Conservation (phyloP, 2,797 vertebrate species). For the Anguilla marmorata region DNA sequence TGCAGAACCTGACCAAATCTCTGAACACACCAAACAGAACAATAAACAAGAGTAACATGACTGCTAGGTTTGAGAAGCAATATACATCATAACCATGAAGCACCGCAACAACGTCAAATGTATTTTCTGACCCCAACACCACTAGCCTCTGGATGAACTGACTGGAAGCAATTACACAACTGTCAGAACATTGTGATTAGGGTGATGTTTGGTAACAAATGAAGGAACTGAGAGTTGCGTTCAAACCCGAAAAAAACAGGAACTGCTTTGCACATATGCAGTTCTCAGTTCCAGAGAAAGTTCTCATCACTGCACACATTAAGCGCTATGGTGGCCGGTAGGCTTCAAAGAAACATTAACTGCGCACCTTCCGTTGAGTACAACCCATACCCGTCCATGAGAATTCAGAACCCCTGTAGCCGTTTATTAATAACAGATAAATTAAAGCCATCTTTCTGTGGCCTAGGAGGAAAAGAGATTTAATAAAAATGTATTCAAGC, state of each 20-base stretch:
- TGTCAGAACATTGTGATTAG: conserved; percentile 10
- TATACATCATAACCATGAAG: neutral
- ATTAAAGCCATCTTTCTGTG: neutral
- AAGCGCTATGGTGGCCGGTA: neutral
- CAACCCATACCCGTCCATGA: neutral
- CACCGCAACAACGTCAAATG: neutral
- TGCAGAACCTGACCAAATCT: neutral
- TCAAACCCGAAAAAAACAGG: neutral
- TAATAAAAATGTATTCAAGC: conserved; percentile 24
- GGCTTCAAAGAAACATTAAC: neutral
- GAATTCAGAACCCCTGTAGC: neutral
- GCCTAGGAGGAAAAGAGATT: conserved; percentile 1
- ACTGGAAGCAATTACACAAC: neutral
- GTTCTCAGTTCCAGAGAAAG: neutral
- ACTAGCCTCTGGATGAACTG: neutral
- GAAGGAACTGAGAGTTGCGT: neutral
- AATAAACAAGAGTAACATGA: neutral
- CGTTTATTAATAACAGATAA: neutral
- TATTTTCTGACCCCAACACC: neutral
- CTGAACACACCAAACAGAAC: neutral
- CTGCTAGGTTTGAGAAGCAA: neutral
- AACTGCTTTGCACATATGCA: neutral
- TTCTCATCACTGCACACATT: neutral
- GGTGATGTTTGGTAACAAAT: neutral
- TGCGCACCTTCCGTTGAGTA: neutral